phyloP scores from a whole-genome alignment of 2,797 vertebrate species.

The Kryptopterus vitreolus region DNA sequence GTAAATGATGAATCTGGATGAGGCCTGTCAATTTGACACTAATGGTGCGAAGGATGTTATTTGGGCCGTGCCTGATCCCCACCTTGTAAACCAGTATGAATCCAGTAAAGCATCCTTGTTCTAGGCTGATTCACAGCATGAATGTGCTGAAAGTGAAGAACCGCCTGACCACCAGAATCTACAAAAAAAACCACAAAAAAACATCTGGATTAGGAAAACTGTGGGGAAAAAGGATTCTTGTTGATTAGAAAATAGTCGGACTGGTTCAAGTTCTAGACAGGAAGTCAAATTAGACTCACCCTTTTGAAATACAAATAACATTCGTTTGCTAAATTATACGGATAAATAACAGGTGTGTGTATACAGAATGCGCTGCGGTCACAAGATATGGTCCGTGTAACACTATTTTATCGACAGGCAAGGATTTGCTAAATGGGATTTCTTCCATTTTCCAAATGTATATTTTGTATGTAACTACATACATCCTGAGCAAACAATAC shows the following conservation, averaged over 20 bases:
- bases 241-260: not conserved
- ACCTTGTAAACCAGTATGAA: not conserved
- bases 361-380: conserved; percentile 3
- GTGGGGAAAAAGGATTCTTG: no score
- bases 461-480: no score
- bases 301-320: not conserved
- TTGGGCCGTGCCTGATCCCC: no score
- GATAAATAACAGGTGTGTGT: not conserved
- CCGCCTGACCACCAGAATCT: not conserved
- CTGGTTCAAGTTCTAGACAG: not conserved
- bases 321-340: not conserved
- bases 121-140: not conserved
- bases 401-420: no score
- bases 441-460: no score
- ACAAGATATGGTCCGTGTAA: no score
- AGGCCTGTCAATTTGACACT: no score
- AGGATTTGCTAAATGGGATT: no score
- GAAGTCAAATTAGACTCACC: not conserved
- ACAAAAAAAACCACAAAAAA: not conserved
- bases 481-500: no score
- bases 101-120: not conserved
- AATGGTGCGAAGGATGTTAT: no score
- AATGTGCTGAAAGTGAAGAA: not conserved
- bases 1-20: not conserved
- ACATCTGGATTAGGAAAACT: not conserved